phyloP scores from a whole-genome alignment of 2,113 vertebrate species.

The Pseudorhombus dupliciocellatus region DNA sequence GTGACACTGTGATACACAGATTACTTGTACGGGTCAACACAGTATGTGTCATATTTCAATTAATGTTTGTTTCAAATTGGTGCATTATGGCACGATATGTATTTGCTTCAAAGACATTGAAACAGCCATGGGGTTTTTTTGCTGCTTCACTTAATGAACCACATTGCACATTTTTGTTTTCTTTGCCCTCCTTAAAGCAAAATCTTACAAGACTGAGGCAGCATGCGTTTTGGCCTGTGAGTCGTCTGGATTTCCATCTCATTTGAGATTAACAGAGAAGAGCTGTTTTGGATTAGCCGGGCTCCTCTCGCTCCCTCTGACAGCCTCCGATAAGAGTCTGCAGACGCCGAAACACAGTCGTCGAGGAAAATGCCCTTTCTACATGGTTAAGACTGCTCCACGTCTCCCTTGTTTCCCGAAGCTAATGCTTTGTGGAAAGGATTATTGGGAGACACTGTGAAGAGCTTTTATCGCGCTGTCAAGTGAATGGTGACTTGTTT shows the following conservation, averaged over 20 bases:
- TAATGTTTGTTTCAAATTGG: background rate
- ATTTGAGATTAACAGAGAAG: constrained; percentile 78
- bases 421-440: constrained; percentile 63
- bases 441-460: constrained; percentile 58
- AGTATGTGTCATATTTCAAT: constrained; percentile 15
- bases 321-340: constrained; percentile 72
- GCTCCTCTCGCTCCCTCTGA: constrained; percentile 70
- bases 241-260: constrained; percentile 79
- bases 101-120: background rate
- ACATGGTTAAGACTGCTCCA: constrained; percentile 65
- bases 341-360: constrained; percentile 66
- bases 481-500: constrained; percentile 48
- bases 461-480: constrained; percentile 55
- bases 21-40: no score
- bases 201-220: constrained; percentile 44
- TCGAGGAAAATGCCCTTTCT: constrained; percentile 68
- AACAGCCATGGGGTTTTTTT: constrained; percentile 28
- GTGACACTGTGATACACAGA: no score
- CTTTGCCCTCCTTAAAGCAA: constrained; percentile 38
- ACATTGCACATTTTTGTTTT: constrained; percentile 47
- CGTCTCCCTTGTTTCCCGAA: constrained; percentile 58
- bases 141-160: constrained; percentile 15
- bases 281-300: constrained; percentile 75
- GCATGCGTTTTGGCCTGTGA: constrained; percentile 63
- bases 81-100: no score